Conservation (phyloP, 2,888 invertebrate species). For the Heteromurus nitidus region DNA sequence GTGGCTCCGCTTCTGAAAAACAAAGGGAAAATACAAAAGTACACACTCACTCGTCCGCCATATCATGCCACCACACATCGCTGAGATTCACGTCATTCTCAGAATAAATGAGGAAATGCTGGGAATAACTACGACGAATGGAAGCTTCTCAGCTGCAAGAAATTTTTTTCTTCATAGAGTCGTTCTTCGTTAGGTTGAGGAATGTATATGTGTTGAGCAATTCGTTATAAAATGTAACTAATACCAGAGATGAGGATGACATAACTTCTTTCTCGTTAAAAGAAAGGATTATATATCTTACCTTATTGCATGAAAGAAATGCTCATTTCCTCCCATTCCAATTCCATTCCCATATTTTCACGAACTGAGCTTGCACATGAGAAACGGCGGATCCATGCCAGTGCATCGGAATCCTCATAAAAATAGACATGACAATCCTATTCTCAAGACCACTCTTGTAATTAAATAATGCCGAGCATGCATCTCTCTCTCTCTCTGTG, state of each 20-base stretch:
- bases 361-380: too few relatives aligned
- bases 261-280: too few relatives aligned
- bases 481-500: background rate
- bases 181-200: too few relatives aligned
- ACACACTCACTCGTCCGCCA: too few relatives aligned
- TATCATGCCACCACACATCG: too few relatives aligned
- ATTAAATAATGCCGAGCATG: background rate
- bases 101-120: background rate
- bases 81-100: conserved; percentile 3
- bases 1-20: background rate
- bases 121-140: background rate
- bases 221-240: background rate
- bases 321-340: background rate
- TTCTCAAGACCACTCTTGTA: conserved; percentile 1
- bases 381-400: background rate
- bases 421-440: background rate
- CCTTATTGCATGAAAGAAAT: background rate
- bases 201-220: too few relatives aligned
- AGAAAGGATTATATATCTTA: too few relatives aligned
- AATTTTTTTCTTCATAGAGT: background rate
- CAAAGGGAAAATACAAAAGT: background rate
- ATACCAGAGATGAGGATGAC: background rate
- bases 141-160: background rate
- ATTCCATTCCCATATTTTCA: background rate
- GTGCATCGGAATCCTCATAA: conserved; percentile 9